Evolutionary conservation across 2,797 vertebrate species (phyloP).

Genomic region (Hemitrygon akajei): DNA sequence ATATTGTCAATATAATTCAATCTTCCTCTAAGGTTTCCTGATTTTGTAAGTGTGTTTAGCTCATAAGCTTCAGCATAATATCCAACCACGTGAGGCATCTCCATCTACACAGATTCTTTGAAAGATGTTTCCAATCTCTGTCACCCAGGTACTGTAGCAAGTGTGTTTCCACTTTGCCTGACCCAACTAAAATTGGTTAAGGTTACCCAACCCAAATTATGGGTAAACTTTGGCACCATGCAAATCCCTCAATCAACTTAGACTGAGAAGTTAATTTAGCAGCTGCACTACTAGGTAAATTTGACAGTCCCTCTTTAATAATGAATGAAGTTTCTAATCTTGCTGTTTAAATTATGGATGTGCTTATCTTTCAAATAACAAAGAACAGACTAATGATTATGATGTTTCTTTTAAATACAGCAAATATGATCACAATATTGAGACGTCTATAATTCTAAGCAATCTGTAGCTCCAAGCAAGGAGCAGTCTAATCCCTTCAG

Average conservation of each 20-base stretch:
- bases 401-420: neutral
- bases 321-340: neutral
- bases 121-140: neutral
- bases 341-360: neutral
- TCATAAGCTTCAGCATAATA: neutral
- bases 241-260: neutral
- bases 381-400: neutral
- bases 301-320: neutral
- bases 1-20: neutral
- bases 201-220: neutral
- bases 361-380: neutral
- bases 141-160: neutral
- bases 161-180: neutral
- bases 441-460: constrained; percentile 4
- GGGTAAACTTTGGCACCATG: too few relatives aligned
- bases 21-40: neutral
- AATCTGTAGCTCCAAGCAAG: constrained; percentile 1
- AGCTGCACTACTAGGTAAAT: neutral
- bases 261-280: neutral
- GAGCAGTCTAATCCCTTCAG: neutral
- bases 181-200: neutral
- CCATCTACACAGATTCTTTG: neutral
- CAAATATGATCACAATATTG: constrained; percentile 33
- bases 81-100: neutral
- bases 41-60: neutral